These are phyloP conservation scores for Petrolisthes manimaculis DNA, from an alignment of 2,888 invertebrate species.

Conservation along the genomic window DNA sequence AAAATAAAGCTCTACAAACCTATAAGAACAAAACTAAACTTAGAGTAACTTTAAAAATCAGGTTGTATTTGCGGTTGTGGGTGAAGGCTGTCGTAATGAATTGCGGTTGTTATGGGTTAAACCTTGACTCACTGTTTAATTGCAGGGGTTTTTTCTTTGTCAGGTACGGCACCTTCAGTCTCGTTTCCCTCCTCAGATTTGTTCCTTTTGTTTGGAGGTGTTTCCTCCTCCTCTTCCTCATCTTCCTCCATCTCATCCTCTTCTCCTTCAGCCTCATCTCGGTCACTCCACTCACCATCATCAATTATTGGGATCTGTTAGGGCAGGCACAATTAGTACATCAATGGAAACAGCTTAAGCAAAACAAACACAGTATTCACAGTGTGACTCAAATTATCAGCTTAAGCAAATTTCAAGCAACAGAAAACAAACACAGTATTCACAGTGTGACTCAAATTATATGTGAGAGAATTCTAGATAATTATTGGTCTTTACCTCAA, in stretches of 20 bases:
- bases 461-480: background rate
- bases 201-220: constrained; percentile 40
- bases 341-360: background rate
- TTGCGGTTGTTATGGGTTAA: too few relatives aligned
- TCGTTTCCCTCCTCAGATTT: constrained; percentile 72
- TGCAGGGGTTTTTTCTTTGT: constrained; percentile 69
- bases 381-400: background rate
- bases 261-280: constrained; percentile 86
- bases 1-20: too few relatives aligned
- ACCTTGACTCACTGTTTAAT: constrained; percentile 77
- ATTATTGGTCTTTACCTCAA: constrained; percentile 52
- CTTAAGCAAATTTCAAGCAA: background rate
- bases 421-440: too few relatives aligned
- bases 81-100: too few relatives aligned
- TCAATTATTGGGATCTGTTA: constrained; percentile 62
- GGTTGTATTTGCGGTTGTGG: too few relatives aligned
- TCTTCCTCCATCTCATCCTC: constrained; percentile 76
- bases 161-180: constrained; percentile 80
- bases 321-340: background rate
- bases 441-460: background rate
- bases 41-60: too few relatives aligned
- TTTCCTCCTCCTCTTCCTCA: constrained; percentile 63
- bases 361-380: too few relatives aligned
- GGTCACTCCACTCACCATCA: constrained; percentile 75
- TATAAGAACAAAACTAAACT: too few relatives aligned